These are phyloP conservation scores for Paratrypauchen microcephalus DNA, from an alignment of 2,797 vertebrate species.

Conservation along the genomic window DNA sequence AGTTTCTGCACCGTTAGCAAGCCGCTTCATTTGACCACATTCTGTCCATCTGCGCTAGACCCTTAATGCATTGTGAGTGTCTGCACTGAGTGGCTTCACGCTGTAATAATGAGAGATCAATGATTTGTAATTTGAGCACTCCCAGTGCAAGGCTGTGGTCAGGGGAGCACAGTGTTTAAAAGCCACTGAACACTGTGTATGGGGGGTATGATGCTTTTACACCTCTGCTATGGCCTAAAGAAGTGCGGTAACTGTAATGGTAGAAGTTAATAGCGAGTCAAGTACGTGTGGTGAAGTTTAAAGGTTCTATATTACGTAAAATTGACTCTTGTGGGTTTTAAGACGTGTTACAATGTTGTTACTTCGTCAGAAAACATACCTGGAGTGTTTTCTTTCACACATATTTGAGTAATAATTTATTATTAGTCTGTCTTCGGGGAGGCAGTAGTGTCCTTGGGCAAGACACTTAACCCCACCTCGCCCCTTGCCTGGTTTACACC, in stretches of 20 bases:
- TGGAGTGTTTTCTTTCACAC: no score
- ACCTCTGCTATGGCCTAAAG: no score
- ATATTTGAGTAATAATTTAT: no score
- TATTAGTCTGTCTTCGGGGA: no score
- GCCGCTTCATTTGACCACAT: conserved; percentile 49
- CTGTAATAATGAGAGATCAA: conserved; percentile 74
- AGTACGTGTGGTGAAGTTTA: neutral
- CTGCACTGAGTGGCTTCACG: conserved; percentile 45
- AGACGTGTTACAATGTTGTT: no score
- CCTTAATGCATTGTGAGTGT: conserved; percentile 51
- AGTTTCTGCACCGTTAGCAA: neutral
- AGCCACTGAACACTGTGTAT: conserved; percentile 35
- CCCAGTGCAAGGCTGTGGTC: conserved; percentile 48
- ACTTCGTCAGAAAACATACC: no score
- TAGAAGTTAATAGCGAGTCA: neutral
- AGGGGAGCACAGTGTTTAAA: conserved; percentile 22
- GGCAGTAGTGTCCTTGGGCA: no score
- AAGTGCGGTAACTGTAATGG: neutral
- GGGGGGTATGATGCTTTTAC: conserved; percentile 4
- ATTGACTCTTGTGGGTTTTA: no score
- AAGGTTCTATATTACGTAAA: neutral
- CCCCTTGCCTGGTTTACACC: no score
- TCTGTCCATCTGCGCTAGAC: conserved; percentile 42
- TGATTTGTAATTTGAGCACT: conserved; percentile 64
- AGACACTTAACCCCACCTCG: no score